Evolutionary conservation across 1,140 invertebrate species (phyloP).

Genomic region (Teleogryllus occipitalis): DNA sequence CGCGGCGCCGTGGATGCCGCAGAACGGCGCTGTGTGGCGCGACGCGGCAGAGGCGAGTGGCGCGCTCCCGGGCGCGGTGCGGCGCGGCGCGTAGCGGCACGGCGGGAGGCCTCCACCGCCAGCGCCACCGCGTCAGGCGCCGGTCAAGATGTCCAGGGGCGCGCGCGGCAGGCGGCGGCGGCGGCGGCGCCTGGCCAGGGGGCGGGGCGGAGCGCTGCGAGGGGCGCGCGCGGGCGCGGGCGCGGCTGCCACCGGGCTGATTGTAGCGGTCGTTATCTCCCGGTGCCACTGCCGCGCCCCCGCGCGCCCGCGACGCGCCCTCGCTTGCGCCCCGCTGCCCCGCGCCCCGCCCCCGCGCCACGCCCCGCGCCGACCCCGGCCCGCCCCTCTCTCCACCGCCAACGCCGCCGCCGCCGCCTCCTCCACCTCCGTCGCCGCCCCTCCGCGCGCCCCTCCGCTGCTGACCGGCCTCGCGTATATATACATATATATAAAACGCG

Average conservation of each 20-base stretch:
- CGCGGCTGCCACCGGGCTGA: not conserved
- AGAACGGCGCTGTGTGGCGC: not conserved
- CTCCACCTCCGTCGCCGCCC: slow-evolving; percentile 17
- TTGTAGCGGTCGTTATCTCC: slow-evolving; percentile 3
- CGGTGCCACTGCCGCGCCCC: not conserved
- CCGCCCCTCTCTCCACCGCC: not conserved
- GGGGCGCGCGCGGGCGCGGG: too few species aligned
- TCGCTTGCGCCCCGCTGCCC: slow-evolving; percentile 11
- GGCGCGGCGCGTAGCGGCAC: too few species aligned
- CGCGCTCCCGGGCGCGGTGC: not conserved
- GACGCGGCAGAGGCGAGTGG: not conserved
- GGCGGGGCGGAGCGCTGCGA: too few species aligned
- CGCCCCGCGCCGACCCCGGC: too few species aligned
- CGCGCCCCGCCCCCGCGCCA: not conserved
- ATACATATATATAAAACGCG: not conserved
- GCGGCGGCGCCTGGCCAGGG: too few species aligned
- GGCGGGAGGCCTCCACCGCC: too few species aligned
- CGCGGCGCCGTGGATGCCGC: too few species aligned
- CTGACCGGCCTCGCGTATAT: slow-evolving; percentile 2
- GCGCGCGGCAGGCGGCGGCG: not conserved
- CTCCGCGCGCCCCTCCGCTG: slow-evolving; percentile 21
- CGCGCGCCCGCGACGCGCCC: too few species aligned
- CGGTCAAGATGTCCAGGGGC: not conserved
- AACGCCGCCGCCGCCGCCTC: slow-evolving; percentile 17
- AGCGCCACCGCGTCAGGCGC: not conserved